A percentile compares a stretch with the other conserved stretches of the same genome.
Evolutionary conservation across 2,113 vertebrate genomes (phyloP).

Genomic region (Tiliqua scincoides): DNA sequence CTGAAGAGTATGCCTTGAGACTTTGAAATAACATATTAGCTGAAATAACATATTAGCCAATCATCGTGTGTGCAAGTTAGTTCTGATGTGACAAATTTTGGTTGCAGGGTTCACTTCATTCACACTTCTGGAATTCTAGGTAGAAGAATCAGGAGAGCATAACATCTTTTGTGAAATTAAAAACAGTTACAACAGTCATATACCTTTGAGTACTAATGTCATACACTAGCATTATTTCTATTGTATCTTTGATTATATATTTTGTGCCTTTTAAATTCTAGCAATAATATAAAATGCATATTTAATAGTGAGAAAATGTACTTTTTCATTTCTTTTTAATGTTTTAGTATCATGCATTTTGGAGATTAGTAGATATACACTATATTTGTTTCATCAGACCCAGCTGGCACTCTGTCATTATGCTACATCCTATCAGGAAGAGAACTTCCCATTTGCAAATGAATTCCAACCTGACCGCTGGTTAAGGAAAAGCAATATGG

Average conservation of each 20-base stretch:
- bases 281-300: conserved; percentile 8
- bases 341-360: conserved; percentile 6
- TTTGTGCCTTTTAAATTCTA: not conserved
- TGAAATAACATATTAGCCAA: too few species aligned
- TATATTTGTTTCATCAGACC: conserved; percentile 75
- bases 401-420: conserved; percentile 94
- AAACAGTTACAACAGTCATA: not conserved
- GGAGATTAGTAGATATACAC: not conserved
- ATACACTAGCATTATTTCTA: not conserved
- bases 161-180: not conserved
- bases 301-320: not conserved
- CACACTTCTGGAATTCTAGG: not conserved
- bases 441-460: conserved; percentile 78
- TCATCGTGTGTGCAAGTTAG: too few species aligned
- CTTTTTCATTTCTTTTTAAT: not conserved
- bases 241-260: not conserved
- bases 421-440: conserved; percentile 86
- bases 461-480: conserved; percentile 88
- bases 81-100: not conserved
- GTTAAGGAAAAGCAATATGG: conserved; percentile 82
- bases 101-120: not conserved
- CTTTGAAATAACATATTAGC: not conserved
- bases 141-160: not conserved
- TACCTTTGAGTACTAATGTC: not conserved
- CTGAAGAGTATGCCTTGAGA: not conserved